Percentiles rank a stretch among this genome's conserved stretches.
Evolutionary conservation across 2,113 vertebrate genomes (phyloP).

Genomic region (Synchiropus splendidus): DNA sequence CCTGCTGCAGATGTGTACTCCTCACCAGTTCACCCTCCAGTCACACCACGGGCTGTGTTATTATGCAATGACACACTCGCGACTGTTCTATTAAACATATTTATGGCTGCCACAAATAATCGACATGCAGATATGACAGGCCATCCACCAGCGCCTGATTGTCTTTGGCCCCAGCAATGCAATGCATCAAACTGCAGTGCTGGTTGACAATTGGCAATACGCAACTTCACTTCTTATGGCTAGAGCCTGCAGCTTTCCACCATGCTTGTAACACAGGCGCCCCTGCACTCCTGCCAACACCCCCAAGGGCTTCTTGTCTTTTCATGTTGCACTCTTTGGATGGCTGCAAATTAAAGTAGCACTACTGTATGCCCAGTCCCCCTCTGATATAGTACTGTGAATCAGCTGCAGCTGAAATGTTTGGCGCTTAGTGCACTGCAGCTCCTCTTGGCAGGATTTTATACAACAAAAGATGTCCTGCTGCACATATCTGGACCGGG

Average conservation of each 20-base stretch:
- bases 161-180: slow-evolving; percentile 40
- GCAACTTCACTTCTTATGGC: slow-evolving; percentile 13
- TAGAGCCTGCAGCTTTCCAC: no score
- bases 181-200: slow-evolving; percentile 39
- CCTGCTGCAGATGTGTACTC: slow-evolving; percentile 21
- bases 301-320: neutral
- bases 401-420: slow-evolving; percentile 12
- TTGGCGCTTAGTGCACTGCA: slow-evolving; percentile 3
- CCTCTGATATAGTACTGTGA: slow-evolving; percentile 9
- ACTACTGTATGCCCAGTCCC: slow-evolving; percentile 13
- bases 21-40: slow-evolving; percentile 33
- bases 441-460: slow-evolving; percentile 28
- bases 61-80: slow-evolving; percentile 33
- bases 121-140: slow-evolving; percentile 49
- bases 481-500: slow-evolving; percentile 33
- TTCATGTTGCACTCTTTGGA: neutral
- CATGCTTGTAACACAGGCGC: no score
- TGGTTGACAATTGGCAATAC: slow-evolving; percentile 34
- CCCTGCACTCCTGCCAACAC: neutral
- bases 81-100: slow-evolving; percentile 61
- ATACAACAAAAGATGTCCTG: slow-evolving; percentile 30
- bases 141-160: slow-evolving; percentile 26
- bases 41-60: slow-evolving; percentile 41
- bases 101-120: slow-evolving; percentile 55
- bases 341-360: no score